Conservation (phyloP, 1,140 invertebrate genomes). For the Helicoverpa zea region DNA sequence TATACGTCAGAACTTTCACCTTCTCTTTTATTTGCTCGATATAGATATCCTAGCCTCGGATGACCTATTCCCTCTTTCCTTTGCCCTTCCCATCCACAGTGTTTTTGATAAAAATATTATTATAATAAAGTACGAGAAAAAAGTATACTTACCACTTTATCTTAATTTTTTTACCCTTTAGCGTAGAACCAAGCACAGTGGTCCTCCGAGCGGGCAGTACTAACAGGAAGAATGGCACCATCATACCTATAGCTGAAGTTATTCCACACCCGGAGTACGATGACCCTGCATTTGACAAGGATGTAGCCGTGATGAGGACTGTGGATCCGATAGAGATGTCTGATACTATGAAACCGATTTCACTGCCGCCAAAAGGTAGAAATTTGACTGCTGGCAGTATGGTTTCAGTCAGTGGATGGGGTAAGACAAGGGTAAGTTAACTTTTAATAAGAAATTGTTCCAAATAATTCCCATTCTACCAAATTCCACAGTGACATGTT, state of each 20-base stretch:
- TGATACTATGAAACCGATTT: constrained; percentile 69
- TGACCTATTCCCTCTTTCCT: no score
- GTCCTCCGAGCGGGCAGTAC: constrained; percentile 81
- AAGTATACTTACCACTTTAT: no score
- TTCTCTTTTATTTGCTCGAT: no score
- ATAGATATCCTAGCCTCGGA: no score
- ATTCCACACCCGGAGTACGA: constrained; percentile 84
- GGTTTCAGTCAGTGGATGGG: constrained; percentile 77
- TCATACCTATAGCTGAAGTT: constrained; percentile 79
- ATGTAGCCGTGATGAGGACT: constrained; percentile 87
- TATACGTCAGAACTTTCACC: no score
- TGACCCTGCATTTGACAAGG: constrained; percentile 86
- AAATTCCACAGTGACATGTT: no score
- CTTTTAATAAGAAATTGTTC: no score
- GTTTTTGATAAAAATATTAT: no score
- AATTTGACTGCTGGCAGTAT: constrained; percentile 58
- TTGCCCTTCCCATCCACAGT: no score
- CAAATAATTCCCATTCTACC: no score
- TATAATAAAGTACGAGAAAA: no score
- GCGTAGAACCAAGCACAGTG: constrained; percentile 77
- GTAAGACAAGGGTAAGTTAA: constrained; percentile 64
- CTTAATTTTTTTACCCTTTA: constrained; percentile 46
- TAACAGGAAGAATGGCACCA: constrained; percentile 72
- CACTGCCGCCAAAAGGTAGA: constrained; percentile 60
- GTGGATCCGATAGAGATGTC: constrained; percentile 70